phyloP scores from a whole-genome alignment of 1,140 invertebrate genomes.

The Homarus americanus region DNA sequence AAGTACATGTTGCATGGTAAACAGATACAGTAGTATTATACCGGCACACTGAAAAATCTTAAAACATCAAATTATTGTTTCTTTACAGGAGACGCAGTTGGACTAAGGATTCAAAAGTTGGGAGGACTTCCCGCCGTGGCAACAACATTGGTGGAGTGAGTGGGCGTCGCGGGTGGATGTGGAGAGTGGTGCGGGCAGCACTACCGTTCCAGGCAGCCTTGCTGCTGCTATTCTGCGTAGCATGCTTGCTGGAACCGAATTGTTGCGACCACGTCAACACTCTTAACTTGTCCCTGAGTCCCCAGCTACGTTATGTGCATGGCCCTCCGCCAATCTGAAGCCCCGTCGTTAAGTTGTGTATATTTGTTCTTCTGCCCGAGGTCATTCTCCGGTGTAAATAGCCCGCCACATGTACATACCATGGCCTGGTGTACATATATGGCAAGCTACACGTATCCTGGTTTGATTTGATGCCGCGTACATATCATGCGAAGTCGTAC shows the following conservation, averaged over 20 bases:
- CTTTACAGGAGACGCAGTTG: conserved; percentile 67
- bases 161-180: conserved; percentile 82
- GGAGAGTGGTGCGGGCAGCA: conserved; percentile 87
- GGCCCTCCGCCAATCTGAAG: conserved; percentile 90
- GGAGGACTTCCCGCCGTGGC: conserved; percentile 77
- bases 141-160: conserved; percentile 76
- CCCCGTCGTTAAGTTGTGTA: background rate
- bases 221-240: conserved; percentile 88
- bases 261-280: conserved; percentile 93
- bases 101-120: conserved; percentile 57
- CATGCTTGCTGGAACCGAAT: conserved; percentile 87
- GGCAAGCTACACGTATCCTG: conserved; percentile 24
- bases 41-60: no score
- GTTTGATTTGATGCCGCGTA: conserved; percentile 20
- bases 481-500: conserved; percentile 1
- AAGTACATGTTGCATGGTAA: conserved; percentile 26
- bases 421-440: conserved; percentile 69
- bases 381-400: conserved; percentile 46
- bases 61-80: no score
- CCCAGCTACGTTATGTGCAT: conserved; percentile 89
- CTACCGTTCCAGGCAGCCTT: conserved; percentile 90
- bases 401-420: conserved; percentile 61
- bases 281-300: conserved; percentile 88
- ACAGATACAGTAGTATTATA: no score
- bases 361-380: conserved; percentile 9